Evolutionary conservation across 2,797 vertebrate genomes (phyloP), one percentile per base, ranked within the genome.

Genomic region (Epinephelus awoara): DNA sequence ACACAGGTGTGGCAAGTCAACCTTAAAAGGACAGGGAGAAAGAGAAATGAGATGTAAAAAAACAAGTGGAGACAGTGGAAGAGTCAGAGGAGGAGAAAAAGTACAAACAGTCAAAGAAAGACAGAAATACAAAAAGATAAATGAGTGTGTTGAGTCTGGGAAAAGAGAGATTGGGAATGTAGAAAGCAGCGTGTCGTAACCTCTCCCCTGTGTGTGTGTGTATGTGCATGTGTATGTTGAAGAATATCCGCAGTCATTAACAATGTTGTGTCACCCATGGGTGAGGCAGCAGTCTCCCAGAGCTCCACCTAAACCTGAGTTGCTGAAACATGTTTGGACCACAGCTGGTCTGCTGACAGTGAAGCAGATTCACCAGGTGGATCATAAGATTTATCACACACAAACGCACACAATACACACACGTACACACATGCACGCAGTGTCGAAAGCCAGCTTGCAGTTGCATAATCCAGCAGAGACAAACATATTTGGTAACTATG

Each of bases 321-420:
- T 76, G 86, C 75, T 46, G 25, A 42, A 73, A 89, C 86, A 81
- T 68, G 86, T 88, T 67, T 18, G 63, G 55, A 62, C 34, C 58
- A 21, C 67, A 57, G 79, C 75, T 69, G 70, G 17, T 40, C 25
- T 50, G 74, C 71, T 74, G 79, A 49, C 58, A 2, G 67, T 8
- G 34, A 17, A 25, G 44, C 55, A 0, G 67, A 47, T 52, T 81
- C 69, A 21, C 46, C 55, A 75, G 77, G 67, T 72, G 77, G 52
- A 52, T 63, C 27, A 25, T 15, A 63, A 9, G 55, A 27, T 64
- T 34, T 70, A 61, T 13, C 64, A 59, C 34, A 44, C 18, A 42
- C 75, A 40, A 50, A n/a, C 57, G 34, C 59, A 17, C 83, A 57
- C 38, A 19, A 34, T 17, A 19, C 57, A 25, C n/a, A 40, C n/a